These are phyloP conservation scores for Albula goreensis DNA, from an alignment of 2,113 vertebrate species.

Conservation along the genomic window DNA sequence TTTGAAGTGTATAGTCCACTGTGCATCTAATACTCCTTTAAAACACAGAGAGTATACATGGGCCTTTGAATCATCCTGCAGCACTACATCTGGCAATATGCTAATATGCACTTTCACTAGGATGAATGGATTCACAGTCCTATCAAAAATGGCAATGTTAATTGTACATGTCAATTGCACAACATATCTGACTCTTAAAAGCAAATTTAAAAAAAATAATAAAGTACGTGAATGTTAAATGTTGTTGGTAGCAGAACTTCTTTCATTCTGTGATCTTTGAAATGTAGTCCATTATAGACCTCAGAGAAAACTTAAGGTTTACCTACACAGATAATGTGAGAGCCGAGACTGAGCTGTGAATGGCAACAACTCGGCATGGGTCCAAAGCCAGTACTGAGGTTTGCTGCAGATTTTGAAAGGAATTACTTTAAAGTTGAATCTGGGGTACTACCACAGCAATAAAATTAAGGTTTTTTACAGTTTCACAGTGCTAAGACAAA, in stretches of 20 bases:
- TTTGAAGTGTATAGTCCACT: conserved; percentile 23
- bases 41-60: background rate
- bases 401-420: background rate
- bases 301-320: background rate
- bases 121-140: background rate
- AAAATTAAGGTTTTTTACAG: background rate
- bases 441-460: background rate
- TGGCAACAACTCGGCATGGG: background rate
- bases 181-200: background rate
- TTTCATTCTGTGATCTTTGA: background rate
- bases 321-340: background rate
- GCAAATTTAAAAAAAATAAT: background rate
- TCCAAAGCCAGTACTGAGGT: background rate
- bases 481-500: background rate
- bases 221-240: background rate
- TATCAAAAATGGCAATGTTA: background rate
- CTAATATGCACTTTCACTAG: background rate
- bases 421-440: background rate
- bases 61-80: conserved; percentile 13
- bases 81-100: background rate
- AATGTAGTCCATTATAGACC: background rate
- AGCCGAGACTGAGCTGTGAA: background rate
- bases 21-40: conserved; percentile 6
- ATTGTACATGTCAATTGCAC: background rate
- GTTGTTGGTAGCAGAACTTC: background rate